Conservation (phyloP, 2,888 invertebrate genomes). For the Priocnemis perturbator region DNA sequence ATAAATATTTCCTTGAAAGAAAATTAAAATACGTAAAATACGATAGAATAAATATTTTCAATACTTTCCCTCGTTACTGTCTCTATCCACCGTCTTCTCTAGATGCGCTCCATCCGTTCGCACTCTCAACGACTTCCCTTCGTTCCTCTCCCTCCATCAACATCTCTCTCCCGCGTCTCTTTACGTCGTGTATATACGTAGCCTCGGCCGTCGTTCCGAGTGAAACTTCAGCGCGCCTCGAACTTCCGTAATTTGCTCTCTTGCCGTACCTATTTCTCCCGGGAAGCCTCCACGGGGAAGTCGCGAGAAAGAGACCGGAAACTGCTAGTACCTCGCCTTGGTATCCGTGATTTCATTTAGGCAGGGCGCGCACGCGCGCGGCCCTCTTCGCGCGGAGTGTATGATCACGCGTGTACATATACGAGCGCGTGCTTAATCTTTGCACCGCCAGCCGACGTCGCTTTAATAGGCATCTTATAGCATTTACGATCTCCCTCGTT, state of each 20-base stretch:
- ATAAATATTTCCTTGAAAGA: too few relatives aligned
- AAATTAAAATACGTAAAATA: too few relatives aligned
- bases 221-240: conserved; percentile 44
- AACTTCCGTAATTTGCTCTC: conserved; percentile 63
- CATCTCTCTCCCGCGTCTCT: not conserved
- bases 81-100: too few relatives aligned
- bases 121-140: not conserved
- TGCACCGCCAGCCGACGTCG: not conserved
- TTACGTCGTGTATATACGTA: conserved; percentile 13
- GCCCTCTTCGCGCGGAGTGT: too few relatives aligned
- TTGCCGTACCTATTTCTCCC: conserved; percentile 44
- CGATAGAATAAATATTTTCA: too few relatives aligned
- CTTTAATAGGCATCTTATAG: not conserved
- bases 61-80: too few relatives aligned
- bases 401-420: not conserved
- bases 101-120: too few relatives aligned
- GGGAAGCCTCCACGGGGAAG: conserved; percentile 31
- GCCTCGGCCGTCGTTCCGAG: conserved; percentile 36
- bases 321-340: conserved; percentile 24
- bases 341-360: conserved; percentile 53
- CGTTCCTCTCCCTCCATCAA: conserved; percentile 6
- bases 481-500: not conserved
- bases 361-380: conserved; percentile 22
- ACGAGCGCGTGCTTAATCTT: not conserved
- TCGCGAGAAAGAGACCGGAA: conserved; percentile 33